Evolutionary conservation across 2,113 vertebrate species (phyloP).

Genomic region (Rhabdomys dilectus): DNA sequence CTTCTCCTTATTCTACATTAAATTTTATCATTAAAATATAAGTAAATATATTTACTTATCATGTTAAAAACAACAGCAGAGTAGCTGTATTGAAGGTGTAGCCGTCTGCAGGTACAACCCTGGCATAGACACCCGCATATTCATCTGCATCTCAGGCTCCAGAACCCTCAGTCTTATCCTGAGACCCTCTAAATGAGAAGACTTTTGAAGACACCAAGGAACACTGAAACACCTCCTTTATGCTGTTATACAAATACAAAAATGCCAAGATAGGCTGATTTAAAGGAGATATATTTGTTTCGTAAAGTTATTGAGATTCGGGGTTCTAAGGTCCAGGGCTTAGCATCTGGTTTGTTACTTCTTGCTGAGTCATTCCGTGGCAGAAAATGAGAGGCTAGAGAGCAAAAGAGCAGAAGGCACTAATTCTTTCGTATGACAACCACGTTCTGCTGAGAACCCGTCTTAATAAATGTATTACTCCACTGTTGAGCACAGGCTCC

Average conservation of each 20-base stretch:
- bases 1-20: neutral
- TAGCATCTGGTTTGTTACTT: neutral
- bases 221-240: neutral
- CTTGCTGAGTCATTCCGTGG: neutral
- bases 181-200: neutral
- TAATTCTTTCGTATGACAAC: neutral
- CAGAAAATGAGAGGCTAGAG: neutral
- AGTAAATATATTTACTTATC: neutral
- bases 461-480: neutral
- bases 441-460: neutral
- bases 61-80: neutral
- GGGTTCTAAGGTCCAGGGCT: neutral
- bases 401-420: neutral
- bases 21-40: too few relatives aligned
- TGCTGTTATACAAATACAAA: too few relatives aligned
- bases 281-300: neutral
- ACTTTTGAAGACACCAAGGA: neutral
- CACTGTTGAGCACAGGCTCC: neutral
- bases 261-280: neutral
- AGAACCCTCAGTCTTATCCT: neutral
- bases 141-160: neutral
- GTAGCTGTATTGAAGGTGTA: neutral
- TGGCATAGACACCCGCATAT: neutral
- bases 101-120: neutral
- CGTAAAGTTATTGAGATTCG: neutral